phyloP scores from a whole-genome alignment of 2,797 vertebrate species.

The Microctenopoma steveboyesi region DNA sequence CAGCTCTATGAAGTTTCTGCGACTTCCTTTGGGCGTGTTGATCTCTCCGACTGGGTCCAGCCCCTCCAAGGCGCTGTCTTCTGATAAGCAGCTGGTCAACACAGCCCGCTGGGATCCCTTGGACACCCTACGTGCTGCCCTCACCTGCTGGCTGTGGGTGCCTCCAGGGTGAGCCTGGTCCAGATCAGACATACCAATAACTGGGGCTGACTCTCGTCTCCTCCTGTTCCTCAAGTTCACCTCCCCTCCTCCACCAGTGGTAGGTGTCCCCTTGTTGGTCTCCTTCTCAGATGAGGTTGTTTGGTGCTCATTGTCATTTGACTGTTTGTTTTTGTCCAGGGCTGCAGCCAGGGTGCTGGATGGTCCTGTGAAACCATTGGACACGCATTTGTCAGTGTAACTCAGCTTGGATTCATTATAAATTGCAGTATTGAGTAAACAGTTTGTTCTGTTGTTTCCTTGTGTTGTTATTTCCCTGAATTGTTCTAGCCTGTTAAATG shows the following conservation, averaged over 20 bases:
- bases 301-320: constrained; percentile 58
- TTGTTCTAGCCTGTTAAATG: background rate
- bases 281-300: constrained; percentile 33
- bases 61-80: constrained; percentile 77
- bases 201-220: constrained; percentile 78
- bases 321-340: constrained; percentile 62
- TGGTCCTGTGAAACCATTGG: constrained; percentile 40
- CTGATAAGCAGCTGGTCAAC: constrained; percentile 78
- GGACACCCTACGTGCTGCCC: constrained; percentile 77
- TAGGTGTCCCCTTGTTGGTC: constrained; percentile 18
- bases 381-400: background rate
- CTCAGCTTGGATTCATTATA: background rate
- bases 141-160: constrained; percentile 62
- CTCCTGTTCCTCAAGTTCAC: constrained; percentile 79
- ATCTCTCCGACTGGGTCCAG: constrained; percentile 70
- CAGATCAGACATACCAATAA: constrained; percentile 67
- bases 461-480: background rate
- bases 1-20: constrained; percentile 87
- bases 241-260: constrained; percentile 59
- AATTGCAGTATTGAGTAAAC: background rate
- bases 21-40: constrained; percentile 81
- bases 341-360: constrained; percentile 5
- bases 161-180: constrained; percentile 58
- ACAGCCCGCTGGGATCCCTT: constrained; percentile 79
- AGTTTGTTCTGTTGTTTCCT: too few relatives aligned